Conservation (phyloP, 2,888 invertebrate species). For the Lasioglossum morio region DNA sequence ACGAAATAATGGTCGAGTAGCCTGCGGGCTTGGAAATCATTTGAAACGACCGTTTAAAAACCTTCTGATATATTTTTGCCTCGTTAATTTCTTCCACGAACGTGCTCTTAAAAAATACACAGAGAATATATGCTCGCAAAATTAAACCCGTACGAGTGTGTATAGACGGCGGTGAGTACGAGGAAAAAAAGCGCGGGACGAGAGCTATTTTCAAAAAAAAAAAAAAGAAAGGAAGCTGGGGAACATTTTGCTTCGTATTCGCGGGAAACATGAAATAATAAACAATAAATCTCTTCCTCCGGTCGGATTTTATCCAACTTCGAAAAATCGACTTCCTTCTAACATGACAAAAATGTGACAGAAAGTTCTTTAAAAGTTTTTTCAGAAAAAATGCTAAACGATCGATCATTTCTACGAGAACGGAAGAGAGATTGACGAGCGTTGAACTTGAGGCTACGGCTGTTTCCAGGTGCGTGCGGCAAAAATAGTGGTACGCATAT, state of each 20-base stretch:
- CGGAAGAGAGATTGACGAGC: background rate
- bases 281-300: background rate
- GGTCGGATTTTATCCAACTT: background rate
- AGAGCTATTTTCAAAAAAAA: slow-evolving; percentile 25
- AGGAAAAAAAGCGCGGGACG: slow-evolving; percentile 24
- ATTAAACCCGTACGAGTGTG: slow-evolving; percentile 38
- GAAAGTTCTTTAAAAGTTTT: background rate
- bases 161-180: slow-evolving; percentile 39
- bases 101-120: slow-evolving; percentile 46
- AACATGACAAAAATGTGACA: background rate
- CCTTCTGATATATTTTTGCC: slow-evolving; percentile 49
- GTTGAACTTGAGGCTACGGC: background rate
- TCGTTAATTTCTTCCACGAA: slow-evolving; percentile 48
- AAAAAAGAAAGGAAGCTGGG: background rate
- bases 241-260: slow-evolving; percentile 21
- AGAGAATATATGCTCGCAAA: slow-evolving; percentile 47
- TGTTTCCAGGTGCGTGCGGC: background rate
- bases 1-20: slow-evolving; percentile 47
- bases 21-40: slow-evolving; percentile 33
- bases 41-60: slow-evolving; percentile 32
- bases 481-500: slow-evolving; percentile 10
- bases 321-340: background rate
- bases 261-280: background rate
- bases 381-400: background rate
- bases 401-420: background rate